Percentiles rank a stretch among this genome's conserved stretches.
Evolutionary conservation across 1,140 invertebrate genomes (phyloP).

Genomic region (Asbolus verrucosus): DNA sequence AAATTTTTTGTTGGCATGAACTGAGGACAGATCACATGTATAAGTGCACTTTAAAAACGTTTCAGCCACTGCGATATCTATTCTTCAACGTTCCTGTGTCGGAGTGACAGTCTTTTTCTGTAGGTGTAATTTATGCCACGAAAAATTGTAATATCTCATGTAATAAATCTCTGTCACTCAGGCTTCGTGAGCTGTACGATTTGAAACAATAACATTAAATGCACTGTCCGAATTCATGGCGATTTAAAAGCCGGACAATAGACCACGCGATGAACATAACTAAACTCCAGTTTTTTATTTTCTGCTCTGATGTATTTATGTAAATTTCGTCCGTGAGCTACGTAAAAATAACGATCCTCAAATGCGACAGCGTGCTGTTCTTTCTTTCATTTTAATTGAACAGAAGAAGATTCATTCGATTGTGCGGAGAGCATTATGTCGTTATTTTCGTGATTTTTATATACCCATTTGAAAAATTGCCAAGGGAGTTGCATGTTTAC

Average conservation of each 20-base stretch:
- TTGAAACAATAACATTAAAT: slow-evolving; percentile 33
- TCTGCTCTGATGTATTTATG: slow-evolving; percentile 22
- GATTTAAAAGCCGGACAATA: slow-evolving; percentile 34
- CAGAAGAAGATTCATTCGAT: slow-evolving; percentile 24
- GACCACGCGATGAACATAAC: slow-evolving; percentile 23
- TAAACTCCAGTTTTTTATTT: slow-evolving; percentile 18
- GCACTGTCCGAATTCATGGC: slow-evolving; percentile 23
- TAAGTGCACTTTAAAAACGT: slow-evolving; percentile 9
- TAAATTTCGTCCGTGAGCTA: slow-evolving; percentile 17
- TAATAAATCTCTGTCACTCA: slow-evolving; percentile 33
- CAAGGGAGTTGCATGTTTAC: slow-evolving; percentile 31
- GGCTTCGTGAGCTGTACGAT: slow-evolving; percentile 10
- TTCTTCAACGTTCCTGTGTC: slow-evolving; percentile 16
- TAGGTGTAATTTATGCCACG: slow-evolving; percentile 19
- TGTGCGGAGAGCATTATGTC: slow-evolving; percentile 1
- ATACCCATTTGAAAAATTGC: slow-evolving; percentile 24
- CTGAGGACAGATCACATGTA: too few species aligned
- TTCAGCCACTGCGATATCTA: slow-evolving; percentile 1
- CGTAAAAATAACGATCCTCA: slow-evolving; percentile 22
- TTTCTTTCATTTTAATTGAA: slow-evolving; percentile 35
- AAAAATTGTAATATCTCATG: slow-evolving; percentile 22
- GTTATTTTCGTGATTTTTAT: too few species aligned
- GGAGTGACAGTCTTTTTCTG: slow-evolving; percentile 12
- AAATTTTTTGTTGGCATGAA: slow-evolving; percentile 9
- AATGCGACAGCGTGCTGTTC: slow-evolving; percentile 14